Base-by-base conservation (phyloP, 1,140 invertebrate species). In the Cephus cinctus region DNA sequence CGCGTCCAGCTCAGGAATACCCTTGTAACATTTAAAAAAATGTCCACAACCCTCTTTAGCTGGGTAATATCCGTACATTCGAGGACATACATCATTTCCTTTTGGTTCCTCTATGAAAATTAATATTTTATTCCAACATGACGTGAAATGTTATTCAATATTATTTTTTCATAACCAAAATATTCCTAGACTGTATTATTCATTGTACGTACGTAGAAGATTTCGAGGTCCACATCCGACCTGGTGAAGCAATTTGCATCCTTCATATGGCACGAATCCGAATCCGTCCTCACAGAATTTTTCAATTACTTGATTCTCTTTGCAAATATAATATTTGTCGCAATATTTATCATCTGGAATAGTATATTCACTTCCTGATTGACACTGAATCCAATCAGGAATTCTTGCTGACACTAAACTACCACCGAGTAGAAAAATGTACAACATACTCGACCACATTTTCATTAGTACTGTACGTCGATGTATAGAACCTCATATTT, bases 21-120 rank as follows among this genome's bases (percentile, higher is more conserved):
- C 57, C 25, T 63, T 60, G 3, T 43, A 40, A 31, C 60, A 63
- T 32, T 55, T 57, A 47, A 50, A 54, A 41, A 50, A 63, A 22
- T 35, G 38, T n/a, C 55, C 55, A 41, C 60, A 63, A 3, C 50
- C 55, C 12, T 44, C 42, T 12, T 43, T 47, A 32, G 54, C 52
- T 2, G 40, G 34, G 43, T 50, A 60, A 11, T 58, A 8, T 2
- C 60, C 60, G 41, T 58, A 47, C 3, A 56, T 36, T 16, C 57
- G 20, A 8, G 49, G 57, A 43, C 60, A 63, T 2, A 47, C 16
- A 14, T 47, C 49, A 12, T 18, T 49, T 11, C 57, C 57, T 41
- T 52, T 56, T 2, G 59, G 54, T 14, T 35, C 32, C 34, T 62
- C 59, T 62, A 47, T n/a, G 48, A 40, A 21, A n/a, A 14, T 42